Evolutionary conservation across 2,888 invertebrate species (phyloP), one percentile per base, ranked within the genome.

Genomic region (Mythimna vitellina): DNA sequence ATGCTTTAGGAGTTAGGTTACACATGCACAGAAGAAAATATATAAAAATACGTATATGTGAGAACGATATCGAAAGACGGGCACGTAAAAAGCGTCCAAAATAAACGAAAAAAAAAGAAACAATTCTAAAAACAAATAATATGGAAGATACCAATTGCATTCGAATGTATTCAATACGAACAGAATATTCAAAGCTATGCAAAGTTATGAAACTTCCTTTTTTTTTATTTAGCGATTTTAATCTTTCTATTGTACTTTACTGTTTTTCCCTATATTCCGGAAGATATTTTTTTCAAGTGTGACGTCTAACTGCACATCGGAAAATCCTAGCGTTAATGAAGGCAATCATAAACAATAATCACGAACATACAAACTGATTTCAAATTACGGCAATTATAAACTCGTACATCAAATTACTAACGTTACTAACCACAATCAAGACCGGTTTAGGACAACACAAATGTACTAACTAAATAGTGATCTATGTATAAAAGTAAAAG

Each of bases 361-460:
- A 56, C 42, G 58, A 64, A 57, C n/a, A 29, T 25, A 49, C 20
- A 17, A 49, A 60, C 22, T 38, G 38, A 51, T 70, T 76, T 64
- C 4, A 42, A 51, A 63, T 38, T 58, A 29, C 58, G 20, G 77
- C 32, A 56, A 76, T 65, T 65, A 66, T n/a, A 58, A 63, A 73
- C 17, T 38, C 60, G 54, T 42, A 51, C 20, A 71, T 65, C 9
- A 71, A 70, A 57, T 54, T 32, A 62, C 14, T 73, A 79, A 64
- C 79, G 56, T 73, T 68, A 77, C 64, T 12, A 20, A 62, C 51
- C 3, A 17, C 53, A 49, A 35, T n/a, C 20, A 54, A 60, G 12
- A 42, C 29, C 20, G 46, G 56, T 71, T 60, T 60, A 60, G 54
- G 58, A 60, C 25, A 76, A 56, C 38, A 61, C 29, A 69, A 75